Evolutionary conservation across 2,113 vertebrate genomes (phyloP).

Genomic region (Struthio camelus): DNA sequence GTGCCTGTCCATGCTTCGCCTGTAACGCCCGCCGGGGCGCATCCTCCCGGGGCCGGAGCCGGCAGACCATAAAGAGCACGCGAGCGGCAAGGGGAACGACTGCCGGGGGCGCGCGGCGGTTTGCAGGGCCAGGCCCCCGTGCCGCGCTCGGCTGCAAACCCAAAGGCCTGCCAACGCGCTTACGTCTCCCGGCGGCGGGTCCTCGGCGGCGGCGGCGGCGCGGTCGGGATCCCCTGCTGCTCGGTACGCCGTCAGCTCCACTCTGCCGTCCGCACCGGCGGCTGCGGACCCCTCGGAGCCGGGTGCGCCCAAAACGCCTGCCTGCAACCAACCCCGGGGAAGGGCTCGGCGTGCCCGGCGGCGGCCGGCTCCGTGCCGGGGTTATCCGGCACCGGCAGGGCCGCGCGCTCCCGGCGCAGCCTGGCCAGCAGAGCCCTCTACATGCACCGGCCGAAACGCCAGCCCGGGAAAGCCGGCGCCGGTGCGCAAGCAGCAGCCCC

Average conservation of each 20-base stretch:
- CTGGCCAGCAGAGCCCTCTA: not conserved
- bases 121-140: too few relatives aligned
- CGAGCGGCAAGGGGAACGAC: too few relatives aligned
- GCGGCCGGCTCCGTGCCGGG: too few relatives aligned
- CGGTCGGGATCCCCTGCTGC: not conserved
- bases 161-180: too few relatives aligned
- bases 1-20: not conserved
- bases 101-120: accelerated
- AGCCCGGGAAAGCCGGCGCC: not conserved
- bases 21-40: not conserved
- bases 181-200: slow-evolving; percentile 51
- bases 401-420: too few relatives aligned
- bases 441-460: not conserved
- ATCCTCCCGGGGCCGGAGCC: too few relatives aligned
- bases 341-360: too few relatives aligned
- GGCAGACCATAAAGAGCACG: too few relatives aligned
- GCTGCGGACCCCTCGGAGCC: slow-evolving; percentile 43
- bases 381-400: too few relatives aligned
- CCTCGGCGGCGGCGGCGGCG: slow-evolving; percentile 30
- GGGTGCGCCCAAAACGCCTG: not conserved
- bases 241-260: slow-evolving; percentile 79
- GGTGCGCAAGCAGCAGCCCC: too few relatives aligned
- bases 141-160: too few relatives aligned
- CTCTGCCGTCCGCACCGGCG: slow-evolving; percentile 31
- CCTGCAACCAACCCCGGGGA: not conserved